These are phyloP conservation scores for Cavia porcellus DNA, from an alignment of 2,113 vertebrate genomes.

Conservation along the genomic window DNA sequence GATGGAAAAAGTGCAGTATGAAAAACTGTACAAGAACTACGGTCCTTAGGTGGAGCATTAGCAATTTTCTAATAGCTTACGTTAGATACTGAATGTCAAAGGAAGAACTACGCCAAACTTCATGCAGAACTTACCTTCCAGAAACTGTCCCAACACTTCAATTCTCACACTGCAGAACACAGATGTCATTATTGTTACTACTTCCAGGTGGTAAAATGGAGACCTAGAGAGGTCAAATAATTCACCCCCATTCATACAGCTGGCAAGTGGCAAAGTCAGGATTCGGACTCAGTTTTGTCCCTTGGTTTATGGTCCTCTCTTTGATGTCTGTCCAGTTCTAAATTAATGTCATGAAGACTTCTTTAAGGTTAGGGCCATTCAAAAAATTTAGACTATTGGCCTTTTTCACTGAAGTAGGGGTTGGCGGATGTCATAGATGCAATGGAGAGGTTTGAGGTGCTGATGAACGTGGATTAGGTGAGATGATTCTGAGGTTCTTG, in stretches of 20 bases:
- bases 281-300: neutral
- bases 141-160: neutral
- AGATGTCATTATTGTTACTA: neutral
- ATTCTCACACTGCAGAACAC: neutral
- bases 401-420: neutral
- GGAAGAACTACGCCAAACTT: neutral
- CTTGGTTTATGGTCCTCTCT: neutral
- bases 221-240: neutral
- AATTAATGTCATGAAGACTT: neutral
- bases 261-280: neutral
- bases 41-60: too few relatives aligned
- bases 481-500: neutral
- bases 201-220: neutral
- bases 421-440: neutral
- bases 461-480: neutral
- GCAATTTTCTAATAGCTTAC: neutral
- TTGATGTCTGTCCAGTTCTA: neutral
- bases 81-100: neutral
- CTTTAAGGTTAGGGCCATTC: neutral
- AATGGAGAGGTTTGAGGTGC: neutral
- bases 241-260: neutral
- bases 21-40: neutral
- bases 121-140: neutral
- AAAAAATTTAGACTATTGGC: neutral
- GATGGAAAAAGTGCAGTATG: neutral